Evolutionary conservation across 2,113 vertebrate genomes (phyloP).

Genomic region (Odobenus rosmarus): DNA sequence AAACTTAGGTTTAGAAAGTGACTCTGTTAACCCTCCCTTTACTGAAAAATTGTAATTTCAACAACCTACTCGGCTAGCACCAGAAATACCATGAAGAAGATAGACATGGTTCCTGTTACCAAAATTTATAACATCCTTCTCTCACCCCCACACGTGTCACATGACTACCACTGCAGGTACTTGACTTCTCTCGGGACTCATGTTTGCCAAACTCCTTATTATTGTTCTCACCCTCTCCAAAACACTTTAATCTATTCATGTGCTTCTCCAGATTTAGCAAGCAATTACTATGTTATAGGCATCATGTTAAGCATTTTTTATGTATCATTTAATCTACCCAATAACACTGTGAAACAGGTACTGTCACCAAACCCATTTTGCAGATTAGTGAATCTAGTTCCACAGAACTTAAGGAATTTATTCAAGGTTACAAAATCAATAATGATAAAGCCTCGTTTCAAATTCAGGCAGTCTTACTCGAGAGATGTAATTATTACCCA

Average conservation of each 20-base stretch:
- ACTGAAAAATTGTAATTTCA: conserved; percentile 12
- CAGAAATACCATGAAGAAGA: background rate
- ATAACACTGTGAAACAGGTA: background rate
- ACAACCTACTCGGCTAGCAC: background rate
- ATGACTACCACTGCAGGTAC: background rate
- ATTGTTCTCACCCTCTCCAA: background rate
- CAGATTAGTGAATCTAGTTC: background rate
- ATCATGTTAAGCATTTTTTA: background rate
- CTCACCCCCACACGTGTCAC: background rate
- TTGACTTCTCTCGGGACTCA: background rate
- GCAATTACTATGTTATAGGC: background rate
- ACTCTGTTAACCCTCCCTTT: background rate
- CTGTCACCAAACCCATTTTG: background rate
- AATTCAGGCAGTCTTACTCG: background rate
- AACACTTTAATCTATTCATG: background rate
- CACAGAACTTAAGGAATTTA: background rate
- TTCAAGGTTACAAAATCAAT: background rate
- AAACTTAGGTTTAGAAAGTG: background rate
- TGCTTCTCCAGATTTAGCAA: background rate
- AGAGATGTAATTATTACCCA: conserved; percentile 6
- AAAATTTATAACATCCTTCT: background rate
- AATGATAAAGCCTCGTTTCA: background rate
- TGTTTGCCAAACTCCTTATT: background rate
- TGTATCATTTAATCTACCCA: background rate
- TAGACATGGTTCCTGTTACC: background rate